Base-by-base conservation (phyloP, 2,113 vertebrate genomes). In the Pituophis catenifer region DNA sequence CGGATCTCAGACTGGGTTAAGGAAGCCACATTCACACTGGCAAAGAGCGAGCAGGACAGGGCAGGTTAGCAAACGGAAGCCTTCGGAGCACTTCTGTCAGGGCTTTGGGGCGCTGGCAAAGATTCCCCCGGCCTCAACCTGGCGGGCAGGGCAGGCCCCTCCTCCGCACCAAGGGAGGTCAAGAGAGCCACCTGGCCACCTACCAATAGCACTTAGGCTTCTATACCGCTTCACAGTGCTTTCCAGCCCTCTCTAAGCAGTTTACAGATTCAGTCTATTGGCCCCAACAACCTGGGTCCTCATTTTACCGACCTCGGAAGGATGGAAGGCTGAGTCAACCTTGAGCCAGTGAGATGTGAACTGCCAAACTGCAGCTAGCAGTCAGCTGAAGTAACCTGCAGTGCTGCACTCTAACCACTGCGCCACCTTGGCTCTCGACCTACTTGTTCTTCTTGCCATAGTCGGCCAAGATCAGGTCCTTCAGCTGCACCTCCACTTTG, bases 391-490 rank as follows among this genome's bases (percentile, higher is more conserved):
- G 48, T 50, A 50, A 7, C 48, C 48, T 50, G 48, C 48, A 50
- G 48, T 50, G 48, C 5, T 50, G 48, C 48, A 50, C 6, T 50
- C 48, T 50, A 8, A 8, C 5, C 48, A 50, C 48, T 50, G 48
- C 48, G 48, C 48, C 48, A 50, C 48, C 48, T 50, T 50, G 48
- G 48, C 48, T 50, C 48, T 50, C 48, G 5, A 50, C 48, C 98
- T 95, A 99, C 99, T 99, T 99, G 98, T 99, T 99, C 97, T 99
- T 99, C 97, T 99, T 99, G 97, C 99, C 99, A 0, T 99, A 99
- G 95, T 99, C 99, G 0, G 99, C 99, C 96, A 99, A 97, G 96
- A 99, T 99, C 29, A 99, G 98, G 96, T 99, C 99, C 93, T 99
- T 99, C 92, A 99, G 99, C 93, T 99, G 99, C 96, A 99, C 99